phyloP scores from a whole-genome alignment of 2,888 invertebrate species.

The Stenichneumon culpator region DNA sequence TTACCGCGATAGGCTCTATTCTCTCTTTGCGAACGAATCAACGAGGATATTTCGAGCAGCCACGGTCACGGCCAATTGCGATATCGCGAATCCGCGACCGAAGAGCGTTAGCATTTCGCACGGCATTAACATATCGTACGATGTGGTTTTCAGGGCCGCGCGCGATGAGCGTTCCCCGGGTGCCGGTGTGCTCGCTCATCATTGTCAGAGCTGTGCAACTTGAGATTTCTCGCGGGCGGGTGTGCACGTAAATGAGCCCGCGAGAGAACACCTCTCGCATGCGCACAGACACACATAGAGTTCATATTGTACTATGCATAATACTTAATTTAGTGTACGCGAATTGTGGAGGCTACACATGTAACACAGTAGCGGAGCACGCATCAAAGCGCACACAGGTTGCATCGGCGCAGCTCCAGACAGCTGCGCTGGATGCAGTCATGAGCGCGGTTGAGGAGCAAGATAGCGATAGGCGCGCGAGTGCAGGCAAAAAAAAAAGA shows the following conservation, averaged over 20 bases:
- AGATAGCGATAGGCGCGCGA: slow-evolving; percentile 43
- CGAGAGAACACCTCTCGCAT: slow-evolving; percentile 16
- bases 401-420: slow-evolving; percentile 35
- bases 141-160: slow-evolving; percentile 45
- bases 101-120: slow-evolving; percentile 51
- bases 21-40: slow-evolving; percentile 9
- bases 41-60: slow-evolving; percentile 9
- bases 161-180: slow-evolving; percentile 30
- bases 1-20: slow-evolving; percentile 35
- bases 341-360: slow-evolving; percentile 49
- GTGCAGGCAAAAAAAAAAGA: slow-evolving; percentile 63
- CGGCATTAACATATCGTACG: slow-evolving; percentile 55
- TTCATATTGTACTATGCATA: slow-evolving; percentile 51
- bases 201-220: slow-evolving; percentile 56
- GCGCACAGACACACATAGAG: slow-evolving; percentile 18
- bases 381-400: slow-evolving; percentile 55
- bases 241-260: slow-evolving; percentile 9
- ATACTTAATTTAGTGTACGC: slow-evolving; percentile 52
- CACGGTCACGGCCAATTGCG: slow-evolving; percentile 66
- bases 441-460: background rate
- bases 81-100: slow-evolving; percentile 45
- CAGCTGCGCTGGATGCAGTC: slow-evolving; percentile 19
- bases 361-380: slow-evolving; percentile 52
- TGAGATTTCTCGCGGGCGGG: slow-evolving; percentile 51
- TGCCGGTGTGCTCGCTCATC: slow-evolving; percentile 46